Base-by-base conservation (phyloP, 2,888 invertebrate species). In the Oscheius sp. region DNA sequence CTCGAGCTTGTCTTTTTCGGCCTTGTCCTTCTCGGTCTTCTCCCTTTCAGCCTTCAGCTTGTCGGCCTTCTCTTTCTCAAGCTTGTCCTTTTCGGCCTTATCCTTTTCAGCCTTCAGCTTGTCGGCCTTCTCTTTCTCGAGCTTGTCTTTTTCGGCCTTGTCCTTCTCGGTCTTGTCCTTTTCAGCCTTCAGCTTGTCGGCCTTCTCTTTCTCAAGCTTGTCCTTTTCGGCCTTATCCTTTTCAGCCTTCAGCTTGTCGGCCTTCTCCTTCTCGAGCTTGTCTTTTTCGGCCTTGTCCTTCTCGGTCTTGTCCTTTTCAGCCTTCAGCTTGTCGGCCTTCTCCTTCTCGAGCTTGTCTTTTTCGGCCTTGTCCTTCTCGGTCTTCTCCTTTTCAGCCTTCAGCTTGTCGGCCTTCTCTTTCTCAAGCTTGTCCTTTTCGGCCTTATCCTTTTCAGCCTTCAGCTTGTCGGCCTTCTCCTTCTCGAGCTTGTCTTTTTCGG, bases 1-100 rank as follows among this genome's bases (percentile, higher is more conserved):
- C 53, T 53, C 53, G 53, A 53, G 53, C 55, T 55, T 55, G 21
- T 55, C 55, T 7, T 55, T 55, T 32, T 55, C 55, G 5, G 55
- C 13, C 55, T 55, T 55, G 1, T 55, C 55, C 55, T 55, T 55
- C 21, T 55, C 55, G 21, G 42, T 7, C 42, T 42, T 42, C 7
- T 21, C 21, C 21, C 21, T 55, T 13, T 21, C 55, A 9, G 4
- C 55, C 21, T 55, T 55, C 9, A 21, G 21, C 55, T 55, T 55
- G 21, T 55, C 55, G 21, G 5, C 2, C 21, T 13, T 55, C 21
- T 55, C 55, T 21, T 55, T 55, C 21, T 55, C 55, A 1, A 21
- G 9, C 21, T 55, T 55, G 29, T 55, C 55, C 55, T 55, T 55
- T 5, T 55, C 55, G 55, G 55, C 55, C 55, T 42, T 42, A 7